Evolutionary conservation across 2,113 vertebrate genomes (phyloP).

Genomic region (Nipponia nippon): DNA sequence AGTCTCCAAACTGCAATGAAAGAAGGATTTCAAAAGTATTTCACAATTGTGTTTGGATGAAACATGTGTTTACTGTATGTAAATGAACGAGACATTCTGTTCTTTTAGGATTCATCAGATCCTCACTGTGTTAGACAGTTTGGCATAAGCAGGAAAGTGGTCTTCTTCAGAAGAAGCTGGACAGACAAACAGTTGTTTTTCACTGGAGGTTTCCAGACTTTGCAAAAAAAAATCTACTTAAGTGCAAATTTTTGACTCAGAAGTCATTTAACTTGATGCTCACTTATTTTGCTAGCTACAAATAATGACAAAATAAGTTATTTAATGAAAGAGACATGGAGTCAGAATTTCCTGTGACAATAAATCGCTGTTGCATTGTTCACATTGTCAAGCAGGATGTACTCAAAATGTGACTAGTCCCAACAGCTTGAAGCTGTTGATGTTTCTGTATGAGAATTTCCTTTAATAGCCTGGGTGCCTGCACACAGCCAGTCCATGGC

Average conservation of each 20-base stretch:
- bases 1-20: slow-evolving; percentile 60
- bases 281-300: not conserved
- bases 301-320: not conserved
- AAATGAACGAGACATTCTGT: slow-evolving; percentile 76
- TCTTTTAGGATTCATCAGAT: slow-evolving; percentile 57
- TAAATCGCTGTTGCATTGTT: not conserved
- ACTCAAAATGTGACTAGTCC: not conserved
- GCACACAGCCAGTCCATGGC: not conserved
- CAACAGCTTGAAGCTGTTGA: not conserved
- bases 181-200: not conserved
- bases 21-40: slow-evolving; percentile 70
- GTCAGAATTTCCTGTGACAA: not conserved
- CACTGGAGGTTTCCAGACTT: not conserved
- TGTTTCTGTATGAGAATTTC: not conserved
- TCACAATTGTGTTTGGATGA: slow-evolving; percentile 66
- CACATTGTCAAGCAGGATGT: not conserved
- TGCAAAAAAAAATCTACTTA: not conserved
- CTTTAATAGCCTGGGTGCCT: not conserved
- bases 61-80: slow-evolving; percentile 76
- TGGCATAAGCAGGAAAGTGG: slow-evolving; percentile 4
- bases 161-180: slow-evolving; percentile 20
- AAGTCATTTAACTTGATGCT: not conserved
- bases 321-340: not conserved
- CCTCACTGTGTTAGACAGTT: not conserved
- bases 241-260: not conserved